phyloP scores from a whole-genome alignment of 2,797 vertebrate genomes.

The Helicolenus hilgendorfi region DNA sequence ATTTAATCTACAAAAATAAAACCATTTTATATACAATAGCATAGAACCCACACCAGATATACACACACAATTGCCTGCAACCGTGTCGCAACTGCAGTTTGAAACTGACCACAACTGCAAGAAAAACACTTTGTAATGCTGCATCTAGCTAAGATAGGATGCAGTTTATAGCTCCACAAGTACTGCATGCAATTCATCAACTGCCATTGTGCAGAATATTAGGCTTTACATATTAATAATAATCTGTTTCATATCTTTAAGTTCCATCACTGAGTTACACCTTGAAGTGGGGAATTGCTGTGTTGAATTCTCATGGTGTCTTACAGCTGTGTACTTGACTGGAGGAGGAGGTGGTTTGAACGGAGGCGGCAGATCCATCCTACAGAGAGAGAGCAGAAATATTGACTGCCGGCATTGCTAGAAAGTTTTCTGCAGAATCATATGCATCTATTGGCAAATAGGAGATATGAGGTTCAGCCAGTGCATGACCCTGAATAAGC shows the following conservation, averaged over 20 bases:
- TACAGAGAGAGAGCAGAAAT: conserved; percentile 17
- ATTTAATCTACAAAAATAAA: not conserved
- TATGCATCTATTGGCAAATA: not conserved
- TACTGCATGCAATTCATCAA: not conserved
- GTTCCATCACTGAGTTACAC: conserved; percentile 40
- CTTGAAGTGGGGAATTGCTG: conserved; percentile 38
- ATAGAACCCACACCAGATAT: not conserved
- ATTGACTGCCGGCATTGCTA: not conserved
- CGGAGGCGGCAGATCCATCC: conserved; percentile 83
- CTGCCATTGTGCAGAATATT: not conserved
- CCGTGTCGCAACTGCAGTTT: not conserved
- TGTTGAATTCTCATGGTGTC: conserved; percentile 11
- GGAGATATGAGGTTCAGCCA: not conserved
- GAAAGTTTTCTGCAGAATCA: not conserved
- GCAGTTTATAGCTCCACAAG: not conserved
- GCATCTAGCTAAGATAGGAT: not conserved
- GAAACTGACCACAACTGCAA: not conserved
- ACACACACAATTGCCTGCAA: not conserved
- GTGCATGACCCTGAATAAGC: not conserved
- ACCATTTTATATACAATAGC: not conserved
- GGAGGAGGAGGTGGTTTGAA: conserved; percentile 90
- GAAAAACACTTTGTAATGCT: not conserved
- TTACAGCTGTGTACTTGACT: conserved; percentile 78
- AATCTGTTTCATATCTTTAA: not conserved
- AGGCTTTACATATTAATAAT: not conserved